Evolutionary conservation across 2,113 vertebrate genomes (phyloP).

Genomic region (Chlorocebus sabaeus): DNA sequence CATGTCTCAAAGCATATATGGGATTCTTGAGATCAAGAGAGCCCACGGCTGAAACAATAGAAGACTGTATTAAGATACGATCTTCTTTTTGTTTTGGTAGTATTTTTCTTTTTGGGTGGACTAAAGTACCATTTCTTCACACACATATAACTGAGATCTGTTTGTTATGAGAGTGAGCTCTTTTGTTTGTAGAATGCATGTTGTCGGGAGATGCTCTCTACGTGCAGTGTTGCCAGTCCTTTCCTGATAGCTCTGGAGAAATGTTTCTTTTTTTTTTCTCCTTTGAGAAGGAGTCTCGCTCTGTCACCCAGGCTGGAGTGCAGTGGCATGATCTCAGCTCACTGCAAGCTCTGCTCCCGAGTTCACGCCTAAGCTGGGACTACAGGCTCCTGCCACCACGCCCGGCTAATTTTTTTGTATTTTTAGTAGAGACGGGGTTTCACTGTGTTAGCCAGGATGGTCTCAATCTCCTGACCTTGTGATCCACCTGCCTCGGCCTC

Average conservation of each 20-base stretch:
- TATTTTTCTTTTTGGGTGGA: constrained; percentile 47
- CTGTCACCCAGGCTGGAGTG: too few species aligned
- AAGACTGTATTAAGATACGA: constrained; percentile 36
- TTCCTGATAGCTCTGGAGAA: neutral
- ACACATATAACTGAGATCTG: neutral
- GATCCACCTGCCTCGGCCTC: too few species aligned
- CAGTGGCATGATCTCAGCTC: too few species aligned
- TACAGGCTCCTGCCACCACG: too few species aligned
- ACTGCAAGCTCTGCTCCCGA: too few species aligned
- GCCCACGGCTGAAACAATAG: constrained; percentile 12
- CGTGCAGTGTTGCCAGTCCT: neutral
- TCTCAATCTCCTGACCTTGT: too few species aligned
- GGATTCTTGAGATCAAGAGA: constrained; percentile 59
- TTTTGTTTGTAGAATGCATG: neutral
- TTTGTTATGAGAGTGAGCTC: neutral
- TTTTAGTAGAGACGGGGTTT: too few species aligned
- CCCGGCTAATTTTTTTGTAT: too few species aligned
- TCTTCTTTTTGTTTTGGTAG: constrained; percentile 52
- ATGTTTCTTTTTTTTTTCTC: neutral
- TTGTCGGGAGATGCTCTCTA: neutral
- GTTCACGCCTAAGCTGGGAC: too few species aligned
- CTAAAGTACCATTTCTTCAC: neutral
- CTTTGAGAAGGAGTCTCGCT: too few species aligned
- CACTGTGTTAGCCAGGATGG: too few species aligned
- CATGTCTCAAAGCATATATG: constrained; percentile 57